Conservation (phyloP, 2,888 invertebrate species). For the Lamellibrachia columna region DNA sequence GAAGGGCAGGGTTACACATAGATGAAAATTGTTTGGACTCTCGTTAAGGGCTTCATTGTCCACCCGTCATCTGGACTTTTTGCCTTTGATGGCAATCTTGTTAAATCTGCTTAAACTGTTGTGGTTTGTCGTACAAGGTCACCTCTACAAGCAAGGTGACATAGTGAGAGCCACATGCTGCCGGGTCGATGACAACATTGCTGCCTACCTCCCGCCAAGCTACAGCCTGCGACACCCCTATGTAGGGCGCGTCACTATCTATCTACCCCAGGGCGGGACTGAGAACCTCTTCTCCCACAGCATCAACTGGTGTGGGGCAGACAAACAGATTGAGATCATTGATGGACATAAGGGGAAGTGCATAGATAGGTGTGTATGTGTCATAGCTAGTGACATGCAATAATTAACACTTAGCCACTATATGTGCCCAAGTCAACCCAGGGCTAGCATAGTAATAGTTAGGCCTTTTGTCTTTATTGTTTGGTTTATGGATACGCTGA, state of each 20-base stretch:
- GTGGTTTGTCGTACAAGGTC: constrained; percentile 25
- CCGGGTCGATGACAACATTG: constrained; percentile 51
- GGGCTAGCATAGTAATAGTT: too few species aligned
- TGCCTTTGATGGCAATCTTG: too few species aligned
- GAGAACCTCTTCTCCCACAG: constrained; percentile 33
- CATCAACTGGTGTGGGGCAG: constrained; percentile 55
- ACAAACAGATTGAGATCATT: constrained; percentile 51
- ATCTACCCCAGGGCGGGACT: constrained; percentile 22
- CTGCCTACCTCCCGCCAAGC: constrained; percentile 45
- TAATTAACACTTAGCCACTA: too few species aligned
- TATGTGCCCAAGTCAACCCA: too few species aligned
- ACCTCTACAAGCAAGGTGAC: constrained; percentile 57
- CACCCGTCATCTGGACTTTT: too few species aligned
- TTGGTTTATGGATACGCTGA: too few species aligned
- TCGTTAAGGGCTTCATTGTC: too few species aligned
- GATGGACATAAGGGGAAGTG: constrained; percentile 50
- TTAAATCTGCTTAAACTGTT: neutral
- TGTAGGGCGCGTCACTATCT: constrained; percentile 43
- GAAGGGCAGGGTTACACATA: too few species aligned
- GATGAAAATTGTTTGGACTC: too few species aligned
- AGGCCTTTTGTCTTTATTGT: too few species aligned
- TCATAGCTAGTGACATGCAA: neutral
- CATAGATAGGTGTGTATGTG: constrained; percentile 45
- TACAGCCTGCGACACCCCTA: constrained; percentile 49
- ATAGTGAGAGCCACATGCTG: constrained; percentile 57